Percentiles rank a stretch among this genome's conserved stretches.
phyloP scores from a whole-genome alignment of 30 jellyfish, hydroid and myxozoan genomes.

The Cassiopea xamachana region DNA sequence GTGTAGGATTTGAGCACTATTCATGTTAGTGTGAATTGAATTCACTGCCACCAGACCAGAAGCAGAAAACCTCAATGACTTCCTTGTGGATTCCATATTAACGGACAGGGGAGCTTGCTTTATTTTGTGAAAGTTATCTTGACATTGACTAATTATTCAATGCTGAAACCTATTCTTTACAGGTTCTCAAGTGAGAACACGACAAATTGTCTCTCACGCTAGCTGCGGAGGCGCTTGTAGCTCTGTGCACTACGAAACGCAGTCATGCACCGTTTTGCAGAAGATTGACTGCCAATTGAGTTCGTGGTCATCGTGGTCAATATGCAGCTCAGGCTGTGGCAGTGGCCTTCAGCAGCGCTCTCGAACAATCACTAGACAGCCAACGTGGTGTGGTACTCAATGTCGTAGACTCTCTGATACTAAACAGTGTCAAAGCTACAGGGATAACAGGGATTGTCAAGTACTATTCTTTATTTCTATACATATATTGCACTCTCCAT shows the following conservation, averaged over 20 bases:
- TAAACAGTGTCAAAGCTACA: conserved; percentile 78
- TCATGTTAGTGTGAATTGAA: no score
- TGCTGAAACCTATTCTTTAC: neutral
- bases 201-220: conserved; percentile 68
- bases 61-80: no score
- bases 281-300: conserved; percentile 81
- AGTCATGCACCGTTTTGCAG: conserved; percentile 60
- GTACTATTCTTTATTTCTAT: conserved; percentile 7
- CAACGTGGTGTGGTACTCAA: conserved; percentile 68
- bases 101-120: no score
- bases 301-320: conserved; percentile 90
- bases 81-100: no score
- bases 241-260: conserved; percentile 47
- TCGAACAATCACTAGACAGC: conserved; percentile 65
- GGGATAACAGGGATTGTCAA: conserved; percentile 81
- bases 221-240: conserved; percentile 87
- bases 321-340: conserved; percentile 89
- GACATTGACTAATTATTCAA: no score
- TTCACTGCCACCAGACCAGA: no score
- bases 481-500: no score
- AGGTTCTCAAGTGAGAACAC: conserved; percentile 80
- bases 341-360: conserved; percentile 71
- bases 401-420: conserved; percentile 68
- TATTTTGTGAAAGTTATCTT: no score
- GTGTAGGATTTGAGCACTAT: no score